phyloP scores from a whole-genome alignment of 2,888 invertebrate genomes.

The Tenthredo livida region DNA sequence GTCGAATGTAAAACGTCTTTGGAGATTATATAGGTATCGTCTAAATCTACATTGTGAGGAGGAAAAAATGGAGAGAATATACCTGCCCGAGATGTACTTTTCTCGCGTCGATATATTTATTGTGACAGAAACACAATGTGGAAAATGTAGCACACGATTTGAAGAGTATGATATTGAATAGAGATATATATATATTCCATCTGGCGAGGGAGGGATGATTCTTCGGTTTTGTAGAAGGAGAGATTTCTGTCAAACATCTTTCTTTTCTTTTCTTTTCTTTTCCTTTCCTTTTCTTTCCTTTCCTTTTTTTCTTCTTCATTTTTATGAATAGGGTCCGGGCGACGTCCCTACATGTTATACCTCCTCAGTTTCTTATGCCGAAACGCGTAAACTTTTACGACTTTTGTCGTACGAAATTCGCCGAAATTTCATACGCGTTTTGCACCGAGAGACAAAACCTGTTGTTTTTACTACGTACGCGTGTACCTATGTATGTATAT shows the following conservation, averaged over 20 bases:
- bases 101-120: not conserved
- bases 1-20: not conserved
- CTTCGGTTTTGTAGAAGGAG: not conserved
- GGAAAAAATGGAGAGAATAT: not conserved
- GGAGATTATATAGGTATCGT: not conserved
- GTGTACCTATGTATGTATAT: not conserved
- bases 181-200: not conserved
- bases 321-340: not conserved
- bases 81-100: not conserved
- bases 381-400: constrained; percentile 15
- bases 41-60: not conserved
- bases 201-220: not conserved
- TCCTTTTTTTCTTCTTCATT: not conserved
- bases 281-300: not conserved
- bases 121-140: constrained; percentile 7
- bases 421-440: constrained; percentile 13
- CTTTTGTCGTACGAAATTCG: constrained; percentile 7
- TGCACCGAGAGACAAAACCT: constrained; percentile 7
- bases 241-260: not conserved
- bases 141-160: constrained; percentile 2
- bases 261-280: not conserved
- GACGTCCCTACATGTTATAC: constrained; percentile 16
- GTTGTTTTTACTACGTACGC: not conserved
- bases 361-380: not conserved
- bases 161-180: constrained; percentile 14